phyloP scores from a whole-genome alignment of 2,888 invertebrate species.

The Cryptus viduatorius region DNA sequence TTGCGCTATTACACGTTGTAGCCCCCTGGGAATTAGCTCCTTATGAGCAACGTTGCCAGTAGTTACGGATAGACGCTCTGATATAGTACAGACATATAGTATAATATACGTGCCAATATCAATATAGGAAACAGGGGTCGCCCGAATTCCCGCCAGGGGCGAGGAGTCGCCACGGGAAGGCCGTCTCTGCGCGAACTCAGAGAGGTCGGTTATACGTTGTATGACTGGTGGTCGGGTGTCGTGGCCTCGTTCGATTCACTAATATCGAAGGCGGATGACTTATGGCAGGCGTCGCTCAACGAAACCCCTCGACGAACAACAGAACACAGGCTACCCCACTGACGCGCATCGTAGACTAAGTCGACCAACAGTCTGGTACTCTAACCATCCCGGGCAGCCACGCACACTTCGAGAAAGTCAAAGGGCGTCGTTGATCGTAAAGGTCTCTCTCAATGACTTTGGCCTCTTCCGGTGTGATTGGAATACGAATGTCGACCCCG shows the following conservation, averaged over 20 bases:
- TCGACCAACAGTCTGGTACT: slow-evolving; percentile 34
- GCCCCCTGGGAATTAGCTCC: slow-evolving; percentile 60
- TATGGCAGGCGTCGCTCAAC: slow-evolving; percentile 72
- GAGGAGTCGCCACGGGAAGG: slow-evolving; percentile 48
- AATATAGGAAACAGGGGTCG: slow-evolving; percentile 78
- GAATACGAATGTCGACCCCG: slow-evolving; percentile 77
- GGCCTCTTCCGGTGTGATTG: slow-evolving; percentile 75
- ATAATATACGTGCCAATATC: slow-evolving; percentile 70
- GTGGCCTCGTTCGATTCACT: slow-evolving; percentile 73
- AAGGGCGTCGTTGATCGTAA: slow-evolving; percentile 56
- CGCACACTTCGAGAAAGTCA: slow-evolving; percentile 43
- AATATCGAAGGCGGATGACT: slow-evolving; percentile 82
- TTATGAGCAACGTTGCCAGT: slow-evolving; percentile 60
- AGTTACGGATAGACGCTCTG: slow-evolving; percentile 60
- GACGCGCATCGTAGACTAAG: slow-evolving; percentile 49
- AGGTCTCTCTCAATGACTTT: slow-evolving; percentile 62
- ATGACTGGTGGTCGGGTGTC: slow-evolving; percentile 58
- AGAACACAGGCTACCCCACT: slow-evolving; percentile 39
- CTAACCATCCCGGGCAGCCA: slow-evolving; percentile 12
- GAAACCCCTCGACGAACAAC: slow-evolving; percentile 44
- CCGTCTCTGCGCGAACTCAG: slow-evolving; percentile 22
- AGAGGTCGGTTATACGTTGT: slow-evolving; percentile 53
- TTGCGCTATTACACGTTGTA: slow-evolving; percentile 39
- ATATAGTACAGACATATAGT: slow-evolving; percentile 59
- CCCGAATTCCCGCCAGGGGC: slow-evolving; percentile 55